Evolutionary conservation across 2,797 vertebrate genomes (phyloP).

Genomic region (Ataeniobius toweri): DNA sequence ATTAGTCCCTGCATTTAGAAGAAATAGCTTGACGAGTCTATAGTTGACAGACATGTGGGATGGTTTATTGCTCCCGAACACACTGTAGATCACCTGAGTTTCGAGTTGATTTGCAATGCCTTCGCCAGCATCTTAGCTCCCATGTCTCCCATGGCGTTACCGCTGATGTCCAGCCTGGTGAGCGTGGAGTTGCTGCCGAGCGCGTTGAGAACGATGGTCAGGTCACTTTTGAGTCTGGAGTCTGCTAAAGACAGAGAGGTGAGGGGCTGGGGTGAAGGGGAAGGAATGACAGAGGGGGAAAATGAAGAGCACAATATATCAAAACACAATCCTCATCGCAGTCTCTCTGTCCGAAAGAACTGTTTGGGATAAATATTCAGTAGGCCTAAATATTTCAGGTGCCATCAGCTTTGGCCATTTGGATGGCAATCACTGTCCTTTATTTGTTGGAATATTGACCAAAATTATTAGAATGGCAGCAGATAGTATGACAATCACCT

Average conservation of each 20-base stretch:
- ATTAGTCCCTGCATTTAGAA: neutral
- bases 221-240: slow-evolving; percentile 93
- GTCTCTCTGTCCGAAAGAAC: neutral
- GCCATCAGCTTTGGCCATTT: neutral
- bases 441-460: too few species aligned
- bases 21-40: neutral
- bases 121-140: slow-evolving; percentile 98
- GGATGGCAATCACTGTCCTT: neutral
- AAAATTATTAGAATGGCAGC: too few species aligned
- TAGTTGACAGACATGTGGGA: neutral
- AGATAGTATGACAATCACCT: neutral
- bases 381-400: neutral
- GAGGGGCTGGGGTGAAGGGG: slow-evolving; percentile 81
- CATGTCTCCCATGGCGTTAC: slow-evolving; percentile 98
- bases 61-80: neutral
- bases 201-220: slow-evolving; percentile 94
- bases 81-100: slow-evolving; percentile 85
- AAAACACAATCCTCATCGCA: neutral
- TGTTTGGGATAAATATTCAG: neutral
- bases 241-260: slow-evolving; percentile 94
- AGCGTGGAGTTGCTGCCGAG: slow-evolving; percentile 95
- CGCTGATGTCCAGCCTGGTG: slow-evolving; percentile 94
- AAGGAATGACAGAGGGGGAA: neutral
- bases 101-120: slow-evolving; percentile 97
- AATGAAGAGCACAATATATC: neutral